Percentiles rank a stretch among this genome's conserved stretches.
Conservation (phyloP, 2,888 invertebrate species). For the Eudemis profundana region DNA sequence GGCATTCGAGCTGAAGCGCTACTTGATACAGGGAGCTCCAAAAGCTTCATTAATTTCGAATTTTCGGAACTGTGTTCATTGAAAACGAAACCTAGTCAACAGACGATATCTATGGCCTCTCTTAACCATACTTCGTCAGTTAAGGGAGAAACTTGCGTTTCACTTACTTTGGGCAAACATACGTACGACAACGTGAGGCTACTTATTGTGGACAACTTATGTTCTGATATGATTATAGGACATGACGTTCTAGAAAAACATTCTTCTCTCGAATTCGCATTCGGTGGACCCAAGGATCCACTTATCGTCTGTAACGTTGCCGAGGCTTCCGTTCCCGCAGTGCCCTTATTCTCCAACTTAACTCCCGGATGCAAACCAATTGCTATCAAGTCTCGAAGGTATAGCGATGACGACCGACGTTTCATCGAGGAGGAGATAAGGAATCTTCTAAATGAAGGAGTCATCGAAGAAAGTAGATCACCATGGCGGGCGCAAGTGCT, state of each 20-base stretch:
- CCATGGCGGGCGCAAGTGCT: background rate
- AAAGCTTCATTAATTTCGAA: too few species aligned
- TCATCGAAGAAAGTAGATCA: background rate
- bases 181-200: too few species aligned
- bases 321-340: background rate
- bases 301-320: background rate
- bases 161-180: too few species aligned
- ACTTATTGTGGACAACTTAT: too few species aligned
- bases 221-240: conserved; percentile 6
- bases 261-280: background rate
- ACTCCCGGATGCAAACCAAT: background rate
- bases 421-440: background rate
- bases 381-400: background rate
- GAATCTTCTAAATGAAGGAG: background rate
- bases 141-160: too few species aligned
- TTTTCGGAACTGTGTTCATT: too few species aligned
- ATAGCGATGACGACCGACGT: background rate
- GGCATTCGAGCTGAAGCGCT: too few species aligned
- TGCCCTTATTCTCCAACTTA: background rate
- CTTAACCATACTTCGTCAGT: too few species aligned
- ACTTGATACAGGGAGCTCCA: too few species aligned
- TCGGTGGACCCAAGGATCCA: background rate
- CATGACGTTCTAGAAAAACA: conserved; percentile 3
- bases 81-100: too few species aligned
- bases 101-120: too few species aligned